Evolutionary conservation across 2,113 vertebrate species (phyloP).

Genomic region (Heterotis niloticus): DNA sequence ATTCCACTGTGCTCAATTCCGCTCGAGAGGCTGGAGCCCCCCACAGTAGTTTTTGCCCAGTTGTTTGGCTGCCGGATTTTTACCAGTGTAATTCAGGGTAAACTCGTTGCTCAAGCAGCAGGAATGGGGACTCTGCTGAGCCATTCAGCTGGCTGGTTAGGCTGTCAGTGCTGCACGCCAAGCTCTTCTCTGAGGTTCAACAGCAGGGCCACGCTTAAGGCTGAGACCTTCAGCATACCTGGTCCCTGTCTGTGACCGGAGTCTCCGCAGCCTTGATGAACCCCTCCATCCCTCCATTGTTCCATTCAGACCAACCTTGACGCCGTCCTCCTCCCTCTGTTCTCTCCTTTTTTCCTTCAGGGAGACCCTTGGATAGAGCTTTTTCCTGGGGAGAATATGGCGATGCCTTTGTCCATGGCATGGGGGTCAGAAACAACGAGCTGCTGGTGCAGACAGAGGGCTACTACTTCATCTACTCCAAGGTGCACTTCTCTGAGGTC

Average conservation of each 20-base stretch:
- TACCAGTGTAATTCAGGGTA: no score
- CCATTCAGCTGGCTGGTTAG: no score
- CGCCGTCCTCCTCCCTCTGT: background rate
- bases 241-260: background rate
- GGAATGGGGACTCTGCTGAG: no score
- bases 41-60: no score
- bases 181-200: no score
- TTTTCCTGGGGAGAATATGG: slow-evolving; percentile 13
- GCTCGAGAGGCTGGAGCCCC: no score
- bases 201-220: no score
- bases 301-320: background rate
- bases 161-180: no score
- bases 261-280: background rate
- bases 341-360: background rate
- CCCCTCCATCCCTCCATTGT: background rate
- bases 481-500: slow-evolving; percentile 41
- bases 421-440: slow-evolving; percentile 39
- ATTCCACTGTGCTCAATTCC: no score
- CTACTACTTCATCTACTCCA: slow-evolving; percentile 63
- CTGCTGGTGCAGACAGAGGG: slow-evolving; percentile 44
- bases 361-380: background rate
- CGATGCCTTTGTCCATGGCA: slow-evolving; percentile 16
- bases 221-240: no score
- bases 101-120: no score
- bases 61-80: no score